Percentiles rank a stretch among this genome's conserved stretches.
Evolutionary conservation across 2,888 invertebrate genomes (phyloP).

Genomic region (Catocala fraxini): DNA sequence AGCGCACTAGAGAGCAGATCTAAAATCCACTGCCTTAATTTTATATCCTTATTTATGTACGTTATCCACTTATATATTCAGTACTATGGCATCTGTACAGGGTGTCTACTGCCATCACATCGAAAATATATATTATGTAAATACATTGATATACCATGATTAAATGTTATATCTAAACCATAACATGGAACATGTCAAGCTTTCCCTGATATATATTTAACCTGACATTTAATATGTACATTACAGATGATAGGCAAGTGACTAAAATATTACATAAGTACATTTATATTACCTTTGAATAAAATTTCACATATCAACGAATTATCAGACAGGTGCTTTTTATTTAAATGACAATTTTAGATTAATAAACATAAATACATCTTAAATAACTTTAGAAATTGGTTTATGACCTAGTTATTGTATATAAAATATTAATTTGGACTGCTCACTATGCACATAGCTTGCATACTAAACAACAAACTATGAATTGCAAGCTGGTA

Average conservation of each 20-base stretch:
- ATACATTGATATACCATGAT: slow-evolving; percentile 44
- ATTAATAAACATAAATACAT: background rate
- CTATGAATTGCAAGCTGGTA: slow-evolving; percentile 4
- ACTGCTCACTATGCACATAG: slow-evolving; percentile 13
- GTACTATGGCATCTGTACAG: slow-evolving; percentile 59
- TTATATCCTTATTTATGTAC: slow-evolving; percentile 47
- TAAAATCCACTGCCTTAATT: slow-evolving; percentile 45
- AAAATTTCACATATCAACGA: slow-evolving; percentile 7
- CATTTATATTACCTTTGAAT: slow-evolving; percentile 7
- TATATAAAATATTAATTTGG: slow-evolving; percentile 10
- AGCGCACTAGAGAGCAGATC: slow-evolving; percentile 57
- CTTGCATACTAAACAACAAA: slow-evolving; percentile 8
- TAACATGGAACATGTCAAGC: slow-evolving; percentile 31
- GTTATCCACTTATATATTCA: slow-evolving; percentile 48
- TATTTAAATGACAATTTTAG: background rate
- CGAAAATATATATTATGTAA: slow-evolving; percentile 32
- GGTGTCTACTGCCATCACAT: slow-evolving; percentile 46
- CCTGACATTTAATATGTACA: slow-evolving; percentile 35
- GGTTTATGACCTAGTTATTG: slow-evolving; percentile 2
- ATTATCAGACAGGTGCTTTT: background rate
- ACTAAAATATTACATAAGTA: slow-evolving; percentile 4
- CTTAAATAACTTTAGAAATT: slow-evolving; percentile 1
- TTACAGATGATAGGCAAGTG: slow-evolving; percentile 21
- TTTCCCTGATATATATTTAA: slow-evolving; percentile 14
- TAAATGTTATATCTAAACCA: slow-evolving; percentile 45